Percentiles rank a stretch among this genome's conserved stretches.
phyloP scores from a whole-genome alignment of 2,797 vertebrate genomes.

The Lacerta agilis region DNA sequence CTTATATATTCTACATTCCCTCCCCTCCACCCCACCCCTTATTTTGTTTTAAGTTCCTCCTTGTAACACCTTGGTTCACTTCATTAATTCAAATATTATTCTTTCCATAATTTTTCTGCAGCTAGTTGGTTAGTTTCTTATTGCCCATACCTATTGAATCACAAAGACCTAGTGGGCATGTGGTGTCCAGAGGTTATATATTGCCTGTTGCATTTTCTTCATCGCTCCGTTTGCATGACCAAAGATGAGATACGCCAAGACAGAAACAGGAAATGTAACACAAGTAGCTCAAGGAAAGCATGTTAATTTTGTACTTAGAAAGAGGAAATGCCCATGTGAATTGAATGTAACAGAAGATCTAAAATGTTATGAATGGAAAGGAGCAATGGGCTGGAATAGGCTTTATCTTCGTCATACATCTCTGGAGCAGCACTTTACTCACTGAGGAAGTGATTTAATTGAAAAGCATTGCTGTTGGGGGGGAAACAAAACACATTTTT shows the following conservation, averaged over 20 bases:
- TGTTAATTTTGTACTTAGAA: conserved; percentile 34
- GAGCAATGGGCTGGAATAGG: not conserved
- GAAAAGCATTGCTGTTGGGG: not conserved
- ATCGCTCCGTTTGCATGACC: not conserved
- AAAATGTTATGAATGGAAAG: conserved; percentile 16
- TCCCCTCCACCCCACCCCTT: no score
- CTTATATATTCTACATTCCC: no score
- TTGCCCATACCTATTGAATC: not conserved
- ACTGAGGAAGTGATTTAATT: conserved; percentile 8
- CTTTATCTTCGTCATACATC: not conserved
- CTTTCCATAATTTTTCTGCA: not conserved
- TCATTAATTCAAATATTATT: not conserved
- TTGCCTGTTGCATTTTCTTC: conserved; percentile 7
- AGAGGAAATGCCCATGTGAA: conserved; percentile 2
- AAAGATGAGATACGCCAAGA: conserved; percentile 21
- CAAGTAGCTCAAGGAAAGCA: conserved; percentile 26
- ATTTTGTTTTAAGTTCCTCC: no score
- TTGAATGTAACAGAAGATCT: conserved; percentile 25
- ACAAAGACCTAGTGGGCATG: not conserved
- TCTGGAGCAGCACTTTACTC: conserved; percentile 8
- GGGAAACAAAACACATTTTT: not conserved
- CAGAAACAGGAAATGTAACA: conserved; percentile 27
- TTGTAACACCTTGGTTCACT: not conserved
- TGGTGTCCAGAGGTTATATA: not conserved
- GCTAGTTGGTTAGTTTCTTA: not conserved